Evolutionary conservation across 1,140 invertebrate genomes (phyloP), one percentile per base, ranked within the genome.

Genomic region (Sminthurinus signatus): DNA sequence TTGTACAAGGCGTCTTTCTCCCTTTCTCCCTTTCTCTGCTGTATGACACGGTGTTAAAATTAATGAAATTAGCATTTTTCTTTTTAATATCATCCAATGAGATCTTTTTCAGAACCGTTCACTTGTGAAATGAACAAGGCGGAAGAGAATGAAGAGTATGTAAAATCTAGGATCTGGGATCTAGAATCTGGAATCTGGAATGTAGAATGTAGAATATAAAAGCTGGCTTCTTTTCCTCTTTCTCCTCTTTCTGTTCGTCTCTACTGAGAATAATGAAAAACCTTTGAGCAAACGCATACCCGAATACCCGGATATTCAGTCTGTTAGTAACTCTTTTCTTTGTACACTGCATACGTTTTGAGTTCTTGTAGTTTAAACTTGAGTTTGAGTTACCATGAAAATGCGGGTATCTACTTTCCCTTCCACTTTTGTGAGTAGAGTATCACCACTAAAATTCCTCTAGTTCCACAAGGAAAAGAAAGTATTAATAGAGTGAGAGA

Each of bases 41-140:
- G n/a, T n/a, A n/a, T 39, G 27, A 65, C 63, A 59, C 32, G 55
- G 32, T 65, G 64, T 60, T 43, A 44, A 65, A 65, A 60, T 65
- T 65, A 65, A 65, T 65, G 57, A 65, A 65, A 65, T 65, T 65
- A 65, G 58, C 64, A 65, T 65, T 60, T 65, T 65, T 60, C 64
- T 60, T 60, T 60, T 55, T 51, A 54, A 57, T 63, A 57, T 62
- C 60, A 57, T 29, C 57, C 42, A 42, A 57, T 56, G 52, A 63
- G 42, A 56, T 44, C 29, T 51, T 44, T 27, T 17, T 32, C 52
- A 36, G 21, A 27, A 15, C 52, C 32, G 27, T n/a, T 42, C 62
- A 57, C 12, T 27, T 50, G 62, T 57, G 54, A 57, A 63, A 57
- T 63, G 62, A 57, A 63, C 27, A 19, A 28, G 31, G 60, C 19